Evolutionary conservation across 2,113 vertebrate genomes (phyloP).

Genomic region (Aegypius monachus): DNA sequence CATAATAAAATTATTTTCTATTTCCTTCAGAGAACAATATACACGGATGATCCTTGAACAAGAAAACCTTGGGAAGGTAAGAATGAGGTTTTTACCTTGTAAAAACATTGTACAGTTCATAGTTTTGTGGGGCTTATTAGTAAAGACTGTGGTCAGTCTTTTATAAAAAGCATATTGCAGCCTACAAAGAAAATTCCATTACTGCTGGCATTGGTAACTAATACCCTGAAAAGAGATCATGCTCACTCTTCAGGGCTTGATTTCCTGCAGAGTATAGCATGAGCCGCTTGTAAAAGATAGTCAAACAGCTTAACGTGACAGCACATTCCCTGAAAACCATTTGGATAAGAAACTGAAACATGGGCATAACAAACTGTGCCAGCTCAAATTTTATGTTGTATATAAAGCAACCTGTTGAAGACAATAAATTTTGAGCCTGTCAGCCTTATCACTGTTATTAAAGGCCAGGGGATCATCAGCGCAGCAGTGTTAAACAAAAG

Average conservation of each 20-base stretch:
- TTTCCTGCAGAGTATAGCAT: slow-evolving; percentile 36
- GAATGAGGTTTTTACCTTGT: slow-evolving; percentile 1
- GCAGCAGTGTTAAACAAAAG: background rate
- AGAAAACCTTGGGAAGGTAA: slow-evolving; percentile 96
- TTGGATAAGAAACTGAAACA: slow-evolving; percentile 36
- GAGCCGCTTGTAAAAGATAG: slow-evolving; percentile 32
- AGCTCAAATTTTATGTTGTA: slow-evolving; percentile 50
- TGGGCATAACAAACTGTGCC: background rate
- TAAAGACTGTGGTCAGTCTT: slow-evolving; percentile 29
- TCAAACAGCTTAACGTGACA: slow-evolving; percentile 24
- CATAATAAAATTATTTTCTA: background rate
- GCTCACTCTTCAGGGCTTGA: slow-evolving; percentile 30
- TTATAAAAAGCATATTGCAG: slow-evolving; percentile 48
- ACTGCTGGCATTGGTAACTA: slow-evolving; percentile 28
- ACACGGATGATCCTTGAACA: slow-evolving; percentile 91
- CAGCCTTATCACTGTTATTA: slow-evolving; percentile 10
- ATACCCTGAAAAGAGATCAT: slow-evolving; percentile 52
- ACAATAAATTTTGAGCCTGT: slow-evolving; percentile 46
- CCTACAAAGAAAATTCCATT: slow-evolving; percentile 39
- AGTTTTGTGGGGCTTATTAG: background rate
- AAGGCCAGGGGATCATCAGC: slow-evolving; percentile 32
- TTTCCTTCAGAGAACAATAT: slow-evolving; percentile 86
- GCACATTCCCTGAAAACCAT: slow-evolving; percentile 62
- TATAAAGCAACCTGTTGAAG: slow-evolving; percentile 65
- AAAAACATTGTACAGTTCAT: background rate